Evolutionary conservation across 30 jellyfish, hydroid and myxozoan genomes (phyloP).

Genomic region (Pseudorhiza aurosa): DNA sequence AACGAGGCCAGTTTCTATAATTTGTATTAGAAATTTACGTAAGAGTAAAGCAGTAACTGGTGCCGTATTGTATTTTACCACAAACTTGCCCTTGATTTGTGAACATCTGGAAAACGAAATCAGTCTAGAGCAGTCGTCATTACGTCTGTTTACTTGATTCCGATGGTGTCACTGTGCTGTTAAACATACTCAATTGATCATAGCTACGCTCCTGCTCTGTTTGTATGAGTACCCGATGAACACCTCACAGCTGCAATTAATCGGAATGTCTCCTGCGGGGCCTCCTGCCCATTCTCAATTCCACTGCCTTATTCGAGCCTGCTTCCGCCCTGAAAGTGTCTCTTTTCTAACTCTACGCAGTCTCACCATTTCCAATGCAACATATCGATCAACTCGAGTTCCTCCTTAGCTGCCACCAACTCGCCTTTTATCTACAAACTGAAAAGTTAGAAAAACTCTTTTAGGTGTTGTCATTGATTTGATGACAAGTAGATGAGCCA

Average conservation of each 20-base stretch:
- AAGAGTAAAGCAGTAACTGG: slow-evolving; percentile 4
- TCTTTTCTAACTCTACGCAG: too few relatives aligned
- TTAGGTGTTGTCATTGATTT: too few relatives aligned
- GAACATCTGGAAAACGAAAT: slow-evolving; percentile 8
- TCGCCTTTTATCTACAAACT: too few relatives aligned
- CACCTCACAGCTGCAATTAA: slow-evolving; percentile 9
- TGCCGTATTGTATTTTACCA: slow-evolving; percentile 25
- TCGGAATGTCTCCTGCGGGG: neutral
- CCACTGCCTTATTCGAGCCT: too few relatives aligned
- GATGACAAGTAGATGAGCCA: too few relatives aligned
- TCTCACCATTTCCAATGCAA: too few relatives aligned
- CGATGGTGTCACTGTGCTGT: slow-evolving; percentile 24
- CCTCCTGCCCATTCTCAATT: too few relatives aligned
- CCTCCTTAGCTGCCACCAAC: too few relatives aligned
- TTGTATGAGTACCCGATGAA: slow-evolving; percentile 42
- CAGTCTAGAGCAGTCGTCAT: slow-evolving; percentile 44
- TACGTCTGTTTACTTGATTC: slow-evolving; percentile 19
- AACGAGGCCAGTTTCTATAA: slow-evolving; percentile 23
- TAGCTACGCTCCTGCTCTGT: neutral
- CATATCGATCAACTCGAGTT: too few relatives aligned
- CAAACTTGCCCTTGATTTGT: slow-evolving; percentile 38
- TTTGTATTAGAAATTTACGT: slow-evolving; percentile 1
- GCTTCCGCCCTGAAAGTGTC: too few relatives aligned
- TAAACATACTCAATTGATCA: slow-evolving; percentile 14
- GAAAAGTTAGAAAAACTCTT: too few relatives aligned